Percentiles rank a stretch among this genome's conserved stretches.
Conservation (phyloP, 2,113 vertebrate species). For the Sylvietta virens region DNA sequence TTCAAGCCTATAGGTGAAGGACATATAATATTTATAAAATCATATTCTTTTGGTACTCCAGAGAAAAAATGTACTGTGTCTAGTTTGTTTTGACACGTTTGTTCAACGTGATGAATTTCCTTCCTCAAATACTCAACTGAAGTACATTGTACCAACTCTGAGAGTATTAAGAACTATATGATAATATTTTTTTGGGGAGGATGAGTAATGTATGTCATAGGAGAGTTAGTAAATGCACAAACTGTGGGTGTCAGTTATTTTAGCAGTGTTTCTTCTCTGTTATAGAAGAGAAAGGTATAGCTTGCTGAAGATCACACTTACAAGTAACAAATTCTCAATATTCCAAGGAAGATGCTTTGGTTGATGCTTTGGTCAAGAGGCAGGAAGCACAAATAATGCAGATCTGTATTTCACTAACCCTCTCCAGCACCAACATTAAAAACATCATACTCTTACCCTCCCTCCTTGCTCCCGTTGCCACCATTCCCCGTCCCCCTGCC, state of each 20-base stretch:
- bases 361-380: background rate
- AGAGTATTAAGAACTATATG: background rate
- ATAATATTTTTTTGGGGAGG: background rate
- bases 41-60: background rate
- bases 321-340: background rate
- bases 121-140: background rate
- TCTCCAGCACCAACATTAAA: background rate
- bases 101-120: background rate
- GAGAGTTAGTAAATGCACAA: background rate
- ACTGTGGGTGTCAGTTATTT: background rate
- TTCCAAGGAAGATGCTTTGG: background rate
- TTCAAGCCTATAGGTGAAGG: background rate
- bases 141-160: background rate
- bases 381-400: background rate
- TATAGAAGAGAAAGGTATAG: background rate
- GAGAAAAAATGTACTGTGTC: background rate
- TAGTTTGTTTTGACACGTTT: background rate
- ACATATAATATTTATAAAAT: background rate
- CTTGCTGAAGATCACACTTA: background rate
- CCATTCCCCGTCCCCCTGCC: rapidly evolving
- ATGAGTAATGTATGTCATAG: background rate
- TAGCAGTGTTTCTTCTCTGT: background rate
- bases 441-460: background rate
- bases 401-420: background rate
- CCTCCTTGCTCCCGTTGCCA: rapidly evolving